These are phyloP conservation scores for Saccostrea echinata DNA, from an alignment of 1,140 invertebrate genomes.

Conservation along the genomic window DNA sequence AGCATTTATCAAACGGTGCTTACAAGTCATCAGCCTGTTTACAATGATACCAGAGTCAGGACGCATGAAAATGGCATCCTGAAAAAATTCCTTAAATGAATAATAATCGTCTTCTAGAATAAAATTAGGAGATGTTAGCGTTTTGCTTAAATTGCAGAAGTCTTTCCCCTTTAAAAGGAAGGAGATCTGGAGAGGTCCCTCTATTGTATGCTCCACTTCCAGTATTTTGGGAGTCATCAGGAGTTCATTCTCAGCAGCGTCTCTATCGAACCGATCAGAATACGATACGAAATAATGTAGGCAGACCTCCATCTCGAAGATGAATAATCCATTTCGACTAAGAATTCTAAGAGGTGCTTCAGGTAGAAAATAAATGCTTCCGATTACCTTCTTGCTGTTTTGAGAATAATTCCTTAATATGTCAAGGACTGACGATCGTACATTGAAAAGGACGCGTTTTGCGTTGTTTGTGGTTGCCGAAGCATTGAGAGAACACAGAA, in stretches of 20 bases:
- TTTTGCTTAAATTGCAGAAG: background rate
- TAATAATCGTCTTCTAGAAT: background rate
- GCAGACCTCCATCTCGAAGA: background rate
- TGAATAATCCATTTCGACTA: background rate
- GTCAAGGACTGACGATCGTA: too few relatives aligned
- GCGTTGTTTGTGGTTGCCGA: too few relatives aligned
- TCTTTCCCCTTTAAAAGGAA: background rate
- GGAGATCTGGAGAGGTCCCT: background rate
- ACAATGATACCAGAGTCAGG: background rate
- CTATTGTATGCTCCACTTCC: background rate
- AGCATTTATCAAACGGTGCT: background rate
- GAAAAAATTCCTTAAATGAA: background rate
- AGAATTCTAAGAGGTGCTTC: background rate
- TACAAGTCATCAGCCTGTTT: background rate
- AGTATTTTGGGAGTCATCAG: background rate
- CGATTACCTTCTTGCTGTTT: background rate
- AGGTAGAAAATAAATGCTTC: too few relatives aligned
- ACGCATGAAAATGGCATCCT: background rate
- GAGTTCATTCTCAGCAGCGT: background rate
- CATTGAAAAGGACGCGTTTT: too few relatives aligned
- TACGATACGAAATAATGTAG: background rate
- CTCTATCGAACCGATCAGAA: background rate
- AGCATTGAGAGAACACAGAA: too few relatives aligned
- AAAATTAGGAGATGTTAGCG: background rate
- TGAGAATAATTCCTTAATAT: too few relatives aligned